Evolutionary conservation across 2,797 vertebrate species (phyloP).

Genomic region (Paramormyrops hopkinsi): DNA sequence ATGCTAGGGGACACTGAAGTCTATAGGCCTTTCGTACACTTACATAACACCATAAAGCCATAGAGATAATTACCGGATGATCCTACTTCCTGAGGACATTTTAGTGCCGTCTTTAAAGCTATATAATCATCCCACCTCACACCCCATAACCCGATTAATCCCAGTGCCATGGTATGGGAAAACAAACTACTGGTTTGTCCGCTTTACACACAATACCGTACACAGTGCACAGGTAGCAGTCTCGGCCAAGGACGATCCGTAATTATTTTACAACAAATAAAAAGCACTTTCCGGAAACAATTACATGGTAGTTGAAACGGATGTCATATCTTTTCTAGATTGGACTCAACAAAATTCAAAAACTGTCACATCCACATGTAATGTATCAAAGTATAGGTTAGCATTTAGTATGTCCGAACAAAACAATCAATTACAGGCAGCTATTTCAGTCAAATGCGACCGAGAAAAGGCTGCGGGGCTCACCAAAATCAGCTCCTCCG

Average conservation of each 20-base stretch:
- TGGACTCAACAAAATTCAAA: neutral
- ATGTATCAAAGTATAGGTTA: neutral
- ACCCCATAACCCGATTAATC: neutral
- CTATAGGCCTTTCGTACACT: neutral
- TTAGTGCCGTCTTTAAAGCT: neutral
- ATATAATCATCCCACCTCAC: neutral
- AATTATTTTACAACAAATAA: conserved; percentile 1
- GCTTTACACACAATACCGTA: neutral
- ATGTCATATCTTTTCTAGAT: neutral
- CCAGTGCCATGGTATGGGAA: neutral
- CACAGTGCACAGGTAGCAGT: neutral
- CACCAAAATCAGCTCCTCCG: conserved; percentile 60
- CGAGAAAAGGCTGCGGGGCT: neutral
- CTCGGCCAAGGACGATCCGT: neutral
- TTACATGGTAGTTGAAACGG: neutral
- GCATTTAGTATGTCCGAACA: neutral
- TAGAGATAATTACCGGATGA: neutral
- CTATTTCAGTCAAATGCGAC: neutral
- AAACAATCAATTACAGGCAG: neutral
- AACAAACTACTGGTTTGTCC: neutral
- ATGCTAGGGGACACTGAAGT: neutral
- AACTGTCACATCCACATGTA: neutral
- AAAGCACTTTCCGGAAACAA: neutral
- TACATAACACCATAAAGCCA: conserved; percentile 1
- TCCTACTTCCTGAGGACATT: neutral